phyloP scores from a whole-genome alignment of 2,888 invertebrate species.

The Fissipunctia ypsillon region DNA sequence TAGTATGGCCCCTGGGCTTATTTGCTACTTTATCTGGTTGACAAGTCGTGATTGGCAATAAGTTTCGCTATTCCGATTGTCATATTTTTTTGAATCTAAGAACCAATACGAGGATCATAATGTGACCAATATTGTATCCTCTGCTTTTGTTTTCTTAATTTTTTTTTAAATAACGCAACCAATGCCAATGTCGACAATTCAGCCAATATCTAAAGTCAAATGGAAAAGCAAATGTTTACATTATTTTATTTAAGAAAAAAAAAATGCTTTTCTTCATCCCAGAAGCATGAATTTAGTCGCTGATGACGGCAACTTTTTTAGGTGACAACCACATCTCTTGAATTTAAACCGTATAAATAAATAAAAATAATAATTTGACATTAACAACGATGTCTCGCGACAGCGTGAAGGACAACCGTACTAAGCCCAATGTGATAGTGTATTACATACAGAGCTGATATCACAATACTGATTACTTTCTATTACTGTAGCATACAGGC shows the following conservation, averaged over 20 bases:
- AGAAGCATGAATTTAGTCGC: not conserved
- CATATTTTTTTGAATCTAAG: not conserved
- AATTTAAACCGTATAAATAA: not conserved
- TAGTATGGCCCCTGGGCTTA: too few relatives aligned
- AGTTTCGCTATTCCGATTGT: not conserved
- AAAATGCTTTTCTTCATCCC: not conserved
- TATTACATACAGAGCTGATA: conserved; percentile 28
- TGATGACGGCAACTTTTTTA: not conserved
- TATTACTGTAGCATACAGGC: conserved; percentile 11
- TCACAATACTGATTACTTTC: conserved; percentile 54
- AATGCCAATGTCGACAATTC: too few relatives aligned
- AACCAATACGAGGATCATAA: not conserved
- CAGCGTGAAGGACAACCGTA: conserved; percentile 20
- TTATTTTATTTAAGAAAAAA: not conserved
- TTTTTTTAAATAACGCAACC: not conserved
- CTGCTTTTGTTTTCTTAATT: too few relatives aligned
- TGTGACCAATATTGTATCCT: not conserved
- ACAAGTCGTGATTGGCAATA: too few relatives aligned
- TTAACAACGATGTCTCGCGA: not conserved
- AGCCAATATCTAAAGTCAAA: not conserved
- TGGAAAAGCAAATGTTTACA: not conserved
- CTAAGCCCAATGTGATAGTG: conserved; percentile 20
- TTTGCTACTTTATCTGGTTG: too few relatives aligned
- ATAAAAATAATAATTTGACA: not conserved
- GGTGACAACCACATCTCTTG: not conserved